These are phyloP conservation scores for Camelus dromedarius DNA, from an alignment of 2,113 vertebrate species.

Conservation along the genomic window DNA sequence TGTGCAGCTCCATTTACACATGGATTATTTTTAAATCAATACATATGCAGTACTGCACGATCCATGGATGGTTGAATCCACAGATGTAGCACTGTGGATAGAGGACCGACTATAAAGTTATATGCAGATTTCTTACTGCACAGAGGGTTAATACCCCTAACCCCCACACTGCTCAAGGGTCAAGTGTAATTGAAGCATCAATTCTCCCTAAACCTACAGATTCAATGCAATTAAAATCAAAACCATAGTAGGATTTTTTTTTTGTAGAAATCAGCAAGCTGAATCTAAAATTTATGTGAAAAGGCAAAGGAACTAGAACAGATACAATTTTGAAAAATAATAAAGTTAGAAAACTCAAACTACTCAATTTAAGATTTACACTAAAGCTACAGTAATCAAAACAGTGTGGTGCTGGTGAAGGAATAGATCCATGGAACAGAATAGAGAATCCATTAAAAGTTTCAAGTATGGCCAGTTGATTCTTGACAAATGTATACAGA, in stretches of 20 bases:
- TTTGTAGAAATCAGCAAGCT: neutral
- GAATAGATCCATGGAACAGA: neutral
- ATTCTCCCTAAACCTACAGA: constrained; percentile 7
- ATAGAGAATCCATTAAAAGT: neutral
- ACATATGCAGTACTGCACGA: neutral
- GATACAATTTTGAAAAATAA: neutral
- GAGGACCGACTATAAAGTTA: neutral
- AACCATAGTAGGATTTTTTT: neutral
- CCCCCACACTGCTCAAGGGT: neutral
- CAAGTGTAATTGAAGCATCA: neutral
- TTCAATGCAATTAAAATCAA: neutral
- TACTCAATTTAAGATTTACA: neutral
- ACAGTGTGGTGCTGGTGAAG: neutral
- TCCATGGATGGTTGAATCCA: neutral
- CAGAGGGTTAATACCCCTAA: neutral
- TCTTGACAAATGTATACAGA: neutral
- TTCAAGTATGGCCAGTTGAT: neutral
- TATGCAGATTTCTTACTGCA: neutral
- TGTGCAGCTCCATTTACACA: neutral
- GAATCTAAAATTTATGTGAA: neutral
- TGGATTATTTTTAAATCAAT: neutral
- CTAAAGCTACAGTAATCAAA: neutral
- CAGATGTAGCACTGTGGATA: neutral
- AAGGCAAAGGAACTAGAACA: neutral
- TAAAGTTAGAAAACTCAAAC: neutral